A percentile compares a stretch with the other conserved stretches of the same genome.
Conservation (phyloP, 2,888 invertebrate species). For the Platypus cylindrus region DNA sequence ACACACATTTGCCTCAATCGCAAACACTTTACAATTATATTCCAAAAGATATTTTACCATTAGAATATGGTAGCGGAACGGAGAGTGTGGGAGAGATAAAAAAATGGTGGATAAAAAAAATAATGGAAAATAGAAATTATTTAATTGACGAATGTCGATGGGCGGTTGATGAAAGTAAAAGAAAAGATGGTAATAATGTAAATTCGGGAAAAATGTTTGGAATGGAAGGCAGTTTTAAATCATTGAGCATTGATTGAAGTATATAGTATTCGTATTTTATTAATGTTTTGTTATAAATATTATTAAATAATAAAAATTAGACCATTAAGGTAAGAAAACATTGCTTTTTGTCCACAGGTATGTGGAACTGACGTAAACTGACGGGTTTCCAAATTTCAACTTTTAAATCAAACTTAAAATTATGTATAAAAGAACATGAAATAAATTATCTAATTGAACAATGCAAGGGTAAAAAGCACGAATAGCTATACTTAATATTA, state of each 20-base stretch:
- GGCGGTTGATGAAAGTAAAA: constrained; percentile 43
- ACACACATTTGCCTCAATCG: constrained; percentile 56
- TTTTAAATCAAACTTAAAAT: no score
- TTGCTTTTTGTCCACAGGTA: no score
- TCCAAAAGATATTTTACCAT: constrained; percentile 49
- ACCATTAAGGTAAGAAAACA: background rate
- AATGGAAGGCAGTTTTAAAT: constrained; percentile 46
- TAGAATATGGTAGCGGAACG: constrained; percentile 55
- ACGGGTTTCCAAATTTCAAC: no score
- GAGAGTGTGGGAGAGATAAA: constrained; percentile 49
- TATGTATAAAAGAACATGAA: no score
- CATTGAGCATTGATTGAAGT: constrained; percentile 41
- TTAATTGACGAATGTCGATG: constrained; percentile 42
- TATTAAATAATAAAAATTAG: background rate
- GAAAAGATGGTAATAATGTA: constrained; percentile 29
- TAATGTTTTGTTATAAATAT: background rate
- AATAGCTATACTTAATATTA: no score
- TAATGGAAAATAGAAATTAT: constrained; percentile 46
- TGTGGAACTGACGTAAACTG: no score
- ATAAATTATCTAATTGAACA: no score
- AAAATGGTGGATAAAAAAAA: constrained; percentile 45
- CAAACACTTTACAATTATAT: constrained; percentile 50
- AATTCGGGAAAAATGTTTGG: constrained; percentile 27
- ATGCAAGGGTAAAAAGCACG: no score
- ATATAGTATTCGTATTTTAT: background rate